Conservation (phyloP, 2,888 invertebrate species). For the Pyrrhia umbra region DNA sequence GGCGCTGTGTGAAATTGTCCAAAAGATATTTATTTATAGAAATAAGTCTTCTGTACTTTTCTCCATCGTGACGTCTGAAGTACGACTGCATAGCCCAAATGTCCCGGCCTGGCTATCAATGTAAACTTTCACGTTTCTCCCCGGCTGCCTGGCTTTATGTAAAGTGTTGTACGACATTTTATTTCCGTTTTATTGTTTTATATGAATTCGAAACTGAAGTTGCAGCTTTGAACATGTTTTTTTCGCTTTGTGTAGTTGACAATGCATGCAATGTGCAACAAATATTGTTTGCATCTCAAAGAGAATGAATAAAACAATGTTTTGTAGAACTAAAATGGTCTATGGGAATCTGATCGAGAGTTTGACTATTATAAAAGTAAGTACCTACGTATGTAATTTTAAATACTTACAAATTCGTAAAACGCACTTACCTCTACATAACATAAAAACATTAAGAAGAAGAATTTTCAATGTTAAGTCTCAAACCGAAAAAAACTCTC, state of each 20-base stretch:
- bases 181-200: constrained; percentile 28
- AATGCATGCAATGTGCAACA: not conserved
- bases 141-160: constrained; percentile 36
- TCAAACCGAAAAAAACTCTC: too few relatives aligned
- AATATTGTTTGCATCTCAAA: not conserved
- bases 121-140: constrained; percentile 37
- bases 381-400: too few relatives aligned
- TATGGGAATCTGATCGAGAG: not conserved
- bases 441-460: too few relatives aligned
- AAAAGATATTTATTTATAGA: not conserved
- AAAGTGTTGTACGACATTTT: constrained; percentile 41
- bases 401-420: too few relatives aligned
- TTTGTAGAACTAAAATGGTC: not conserved
- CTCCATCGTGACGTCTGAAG: not conserved
- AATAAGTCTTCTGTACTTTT: constrained; percentile 19
- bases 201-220: constrained; percentile 17
- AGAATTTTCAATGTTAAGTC: too few relatives aligned
- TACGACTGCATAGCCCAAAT: constrained; percentile 37
- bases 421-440: too few relatives aligned
- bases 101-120: constrained; percentile 31
- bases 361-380: too few relatives aligned
- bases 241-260: not conserved
- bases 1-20: not conserved
- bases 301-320: not conserved
- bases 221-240: not conserved